A percentile compares a stretch with the other conserved stretches of the same genome.
phyloP scores from a whole-genome alignment of 64 coral and sea anemone genomes.

The Porites australiensis region DNA sequence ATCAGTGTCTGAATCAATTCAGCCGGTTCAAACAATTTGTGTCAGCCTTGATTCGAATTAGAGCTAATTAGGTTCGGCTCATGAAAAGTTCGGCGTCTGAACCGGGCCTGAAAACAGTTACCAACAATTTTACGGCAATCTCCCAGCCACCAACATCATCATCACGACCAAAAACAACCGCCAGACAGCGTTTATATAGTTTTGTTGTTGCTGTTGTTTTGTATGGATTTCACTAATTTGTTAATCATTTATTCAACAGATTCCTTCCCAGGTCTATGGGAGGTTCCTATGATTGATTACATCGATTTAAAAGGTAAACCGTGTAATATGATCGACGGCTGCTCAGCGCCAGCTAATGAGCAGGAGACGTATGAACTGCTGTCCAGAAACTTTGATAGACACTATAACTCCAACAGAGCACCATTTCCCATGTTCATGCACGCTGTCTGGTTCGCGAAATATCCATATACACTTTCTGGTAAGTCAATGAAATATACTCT shows the following conservation, averaged over 20 bases:
- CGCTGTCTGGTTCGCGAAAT: constrained; percentile 60
- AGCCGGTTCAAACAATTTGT: too few relatives aligned
- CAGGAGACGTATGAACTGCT: constrained; percentile 72
- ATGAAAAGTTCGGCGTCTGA: too few relatives aligned
- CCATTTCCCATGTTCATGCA: constrained; percentile 98
- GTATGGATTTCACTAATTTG: neutral
- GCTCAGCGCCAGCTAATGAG: constrained; percentile 30
- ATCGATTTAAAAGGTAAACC: constrained; percentile 34
- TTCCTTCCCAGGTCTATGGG: constrained; percentile 93
- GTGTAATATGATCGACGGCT: constrained; percentile 89
- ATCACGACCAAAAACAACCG: too few relatives aligned
- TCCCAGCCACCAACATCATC: too few relatives aligned
- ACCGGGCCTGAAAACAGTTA: too few relatives aligned
- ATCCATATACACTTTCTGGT: constrained; percentile 67
- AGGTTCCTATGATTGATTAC: constrained; percentile 98
- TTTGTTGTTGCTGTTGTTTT: neutral
- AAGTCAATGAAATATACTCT: neutral
- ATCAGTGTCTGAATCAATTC: too few relatives aligned
- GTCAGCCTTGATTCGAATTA: too few relatives aligned
- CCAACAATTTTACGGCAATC: too few relatives aligned
- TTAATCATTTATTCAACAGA: constrained; percentile 27
- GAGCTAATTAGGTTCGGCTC: too few relatives aligned
- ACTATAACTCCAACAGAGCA: constrained; percentile 80
- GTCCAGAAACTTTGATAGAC: constrained; percentile 79
- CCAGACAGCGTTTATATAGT: too few relatives aligned